Base-by-base conservation (phyloP, 2,888 invertebrate genomes). In the Drosophila stalkeri region DNA sequence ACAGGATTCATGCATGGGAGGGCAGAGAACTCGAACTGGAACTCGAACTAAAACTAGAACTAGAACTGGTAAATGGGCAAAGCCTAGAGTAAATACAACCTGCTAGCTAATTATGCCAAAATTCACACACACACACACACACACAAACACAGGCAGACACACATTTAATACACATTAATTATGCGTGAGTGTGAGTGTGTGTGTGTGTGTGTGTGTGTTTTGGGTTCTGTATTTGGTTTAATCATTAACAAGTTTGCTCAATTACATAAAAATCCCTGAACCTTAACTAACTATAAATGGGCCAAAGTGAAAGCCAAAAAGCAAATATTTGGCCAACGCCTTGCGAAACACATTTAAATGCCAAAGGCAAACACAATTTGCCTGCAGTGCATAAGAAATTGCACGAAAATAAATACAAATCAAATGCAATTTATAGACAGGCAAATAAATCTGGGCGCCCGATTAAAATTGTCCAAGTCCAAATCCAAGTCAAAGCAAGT, bases 121-220 rank as follows among this genome's bases (percentile, higher is more conserved):
- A 57, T 47, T 64, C 51, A 41, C 57, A 65, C 52, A 76, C 46
- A 27, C 35, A 44, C 12, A 66, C 31, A 62, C n/a, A n/a, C 43
- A 63, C 23, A 41, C 57, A 65, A 47, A 76, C 47, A 27, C 31
- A 44, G 11, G 60, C 31, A 62, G 39, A 63, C 23, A 64, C 51
- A 69, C 69, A 73, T 77, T 75, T 72, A 80, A 80, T 76, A 62
- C 72, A 57, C 77, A 85, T 82, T 77, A 85, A 85, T 85, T 82
- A 81, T 80, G 84, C 76, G 7, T 47, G 51, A 60, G n/a, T 61
- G 31, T n/a, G 39, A 55, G 39, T 51, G 39, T 54, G 23, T 39
- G 16, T 63, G 37, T 16, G 31, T 57, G 33, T 52, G 20, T 41
- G 14, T 57, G 37, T 12, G 51, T 55, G n/a, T n/a, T 16, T 27